Percentiles rank a stretch among this genome's conserved stretches.
Conservation (phyloP, 2,113 vertebrate species). For the Marmota monax region DNA sequence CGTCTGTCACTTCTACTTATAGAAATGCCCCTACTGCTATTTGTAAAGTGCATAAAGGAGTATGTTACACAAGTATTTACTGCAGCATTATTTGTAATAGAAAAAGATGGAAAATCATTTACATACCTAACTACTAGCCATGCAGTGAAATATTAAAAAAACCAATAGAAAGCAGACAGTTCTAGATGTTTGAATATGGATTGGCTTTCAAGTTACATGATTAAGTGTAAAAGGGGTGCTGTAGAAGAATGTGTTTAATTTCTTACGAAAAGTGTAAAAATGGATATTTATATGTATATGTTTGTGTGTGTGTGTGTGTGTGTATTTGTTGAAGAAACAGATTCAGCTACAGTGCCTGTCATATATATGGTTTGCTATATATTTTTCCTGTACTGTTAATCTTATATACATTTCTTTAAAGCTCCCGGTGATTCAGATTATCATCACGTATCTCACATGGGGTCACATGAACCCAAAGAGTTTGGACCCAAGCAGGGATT, state of each 20-base stretch:
- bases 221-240: background rate
- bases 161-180: background rate
- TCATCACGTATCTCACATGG: background rate
- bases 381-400: background rate
- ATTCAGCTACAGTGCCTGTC: background rate
- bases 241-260: conserved; percentile 7
- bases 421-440: background rate
- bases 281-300: background rate
- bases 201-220: background rate
- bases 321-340: conserved; percentile 32
- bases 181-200: background rate
- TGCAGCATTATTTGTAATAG: background rate
- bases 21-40: background rate
- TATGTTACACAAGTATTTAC: background rate
- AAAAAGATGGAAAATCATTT: background rate
- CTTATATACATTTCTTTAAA: background rate
- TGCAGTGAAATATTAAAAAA: background rate
- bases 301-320: too few relatives aligned
- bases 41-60: background rate
- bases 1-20: background rate
- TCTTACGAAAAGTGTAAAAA: background rate
- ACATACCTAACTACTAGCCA: background rate
- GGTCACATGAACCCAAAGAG: background rate
- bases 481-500: background rate
- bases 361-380: background rate